Evolutionary conservation across 1,140 invertebrate genomes (phyloP).

Genomic region (Aplysia californica): DNA sequence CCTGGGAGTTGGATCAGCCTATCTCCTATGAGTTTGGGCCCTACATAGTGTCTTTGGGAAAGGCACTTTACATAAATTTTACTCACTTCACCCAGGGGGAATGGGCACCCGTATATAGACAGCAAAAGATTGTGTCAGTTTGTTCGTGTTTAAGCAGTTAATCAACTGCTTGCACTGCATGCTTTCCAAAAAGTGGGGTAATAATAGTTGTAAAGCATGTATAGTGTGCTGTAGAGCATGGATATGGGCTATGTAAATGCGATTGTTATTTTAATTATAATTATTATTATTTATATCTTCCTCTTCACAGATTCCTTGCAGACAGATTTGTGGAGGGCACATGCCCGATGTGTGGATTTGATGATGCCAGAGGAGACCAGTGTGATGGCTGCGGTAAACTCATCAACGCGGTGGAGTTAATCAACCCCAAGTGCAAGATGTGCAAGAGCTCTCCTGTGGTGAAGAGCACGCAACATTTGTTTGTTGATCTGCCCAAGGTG

Average conservation of each 20-base stretch:
- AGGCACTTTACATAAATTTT: too few species aligned
- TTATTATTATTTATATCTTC: background rate
- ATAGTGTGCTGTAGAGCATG: too few species aligned
- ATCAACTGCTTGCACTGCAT: too few species aligned
- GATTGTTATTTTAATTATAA: background rate
- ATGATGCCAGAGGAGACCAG: slow-evolving; percentile 97
- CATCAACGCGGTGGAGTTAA: slow-evolving; percentile 93
- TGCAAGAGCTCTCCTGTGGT: slow-evolving; percentile 83
- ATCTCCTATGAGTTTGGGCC: too few species aligned
- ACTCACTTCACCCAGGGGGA: too few species aligned
- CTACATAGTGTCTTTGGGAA: background rate
- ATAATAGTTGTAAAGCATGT: too few species aligned
- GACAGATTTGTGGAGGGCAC: slow-evolving; percentile 97
- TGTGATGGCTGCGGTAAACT: slow-evolving; percentile 98
- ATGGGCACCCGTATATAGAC: too few species aligned
- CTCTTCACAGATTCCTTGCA: slow-evolving; percentile 73
- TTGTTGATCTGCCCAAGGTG: slow-evolving; percentile 92
- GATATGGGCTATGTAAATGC: too few species aligned
- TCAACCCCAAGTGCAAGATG: slow-evolving; percentile 91
- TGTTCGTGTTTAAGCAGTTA: too few species aligned
- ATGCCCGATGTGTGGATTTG: slow-evolving; percentile 93
- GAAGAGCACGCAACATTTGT: slow-evolving; percentile 88
- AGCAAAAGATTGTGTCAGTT: too few species aligned
- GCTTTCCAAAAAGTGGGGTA: too few species aligned
- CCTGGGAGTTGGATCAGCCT: too few species aligned